Percentiles rank a stretch among this genome's conserved stretches.
These are phyloP conservation scores for Oreocharis arfaki DNA, from an alignment of 2,113 vertebrate species.

Conservation along the genomic window DNA sequence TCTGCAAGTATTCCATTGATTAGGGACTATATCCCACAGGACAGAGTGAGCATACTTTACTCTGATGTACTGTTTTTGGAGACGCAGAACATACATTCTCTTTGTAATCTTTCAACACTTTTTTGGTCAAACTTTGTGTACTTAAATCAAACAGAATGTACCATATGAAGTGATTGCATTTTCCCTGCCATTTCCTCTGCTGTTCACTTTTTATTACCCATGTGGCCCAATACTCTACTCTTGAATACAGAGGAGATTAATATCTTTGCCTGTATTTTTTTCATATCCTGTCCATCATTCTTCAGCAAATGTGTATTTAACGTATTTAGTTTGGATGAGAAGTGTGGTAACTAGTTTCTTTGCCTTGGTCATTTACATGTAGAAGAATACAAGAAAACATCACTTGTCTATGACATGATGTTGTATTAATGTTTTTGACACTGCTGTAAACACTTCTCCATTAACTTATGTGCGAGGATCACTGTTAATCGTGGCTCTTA, in stretches of 20 bases:
- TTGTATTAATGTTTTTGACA: not conserved
- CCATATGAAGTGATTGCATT: no score
- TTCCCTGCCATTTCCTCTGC: not conserved
- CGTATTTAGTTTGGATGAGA: not conserved
- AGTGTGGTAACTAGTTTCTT: not conserved
- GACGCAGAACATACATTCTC: not conserved
- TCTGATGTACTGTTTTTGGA: not conserved
- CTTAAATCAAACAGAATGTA: not conserved
- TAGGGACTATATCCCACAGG: not conserved
- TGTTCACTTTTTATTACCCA: not conserved
- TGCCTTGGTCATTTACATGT: not conserved
- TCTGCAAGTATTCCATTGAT: not conserved
- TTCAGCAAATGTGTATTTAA: not conserved
- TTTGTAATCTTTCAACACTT: not conserved
- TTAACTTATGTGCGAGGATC: not conserved
- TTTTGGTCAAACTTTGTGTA: not conserved
- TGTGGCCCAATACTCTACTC: accelerated
- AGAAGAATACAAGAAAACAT: not conserved
- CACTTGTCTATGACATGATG: not conserved
- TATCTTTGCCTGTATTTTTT: not conserved
- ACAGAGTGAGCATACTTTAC: not conserved
- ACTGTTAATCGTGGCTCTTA: not conserved
- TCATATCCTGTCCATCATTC: accelerated
- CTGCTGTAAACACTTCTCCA: not conserved
- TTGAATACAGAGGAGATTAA: not conserved